phyloP scores from a whole-genome alignment of 2,113 vertebrate genomes.

The Boleophthalmus pectinirostris region DNA sequence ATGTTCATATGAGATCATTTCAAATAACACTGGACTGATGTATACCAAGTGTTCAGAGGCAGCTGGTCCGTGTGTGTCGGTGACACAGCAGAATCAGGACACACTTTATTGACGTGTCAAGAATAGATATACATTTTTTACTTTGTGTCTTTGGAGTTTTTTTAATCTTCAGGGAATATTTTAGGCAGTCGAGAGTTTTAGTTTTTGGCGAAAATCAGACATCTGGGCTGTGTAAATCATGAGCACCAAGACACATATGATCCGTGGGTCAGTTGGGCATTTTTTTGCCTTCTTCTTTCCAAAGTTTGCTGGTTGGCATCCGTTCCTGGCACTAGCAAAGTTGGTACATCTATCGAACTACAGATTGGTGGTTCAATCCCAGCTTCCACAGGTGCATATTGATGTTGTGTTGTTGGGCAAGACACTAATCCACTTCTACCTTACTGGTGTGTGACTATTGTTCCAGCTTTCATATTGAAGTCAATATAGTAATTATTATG shows the following conservation, averaged over 20 bases:
- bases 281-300: too few relatives aligned
- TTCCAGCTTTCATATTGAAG: too few relatives aligned
- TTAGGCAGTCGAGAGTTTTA: background rate
- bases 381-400: too few relatives aligned
- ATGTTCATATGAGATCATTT: conserved; percentile 18
- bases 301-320: too few relatives aligned
- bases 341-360: too few relatives aligned
- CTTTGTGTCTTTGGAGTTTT: background rate
- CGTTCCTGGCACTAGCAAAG: too few relatives aligned
- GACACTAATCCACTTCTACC: too few relatives aligned
- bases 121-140: conserved; percentile 9
- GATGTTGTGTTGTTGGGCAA: too few relatives aligned
- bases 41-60: conserved; percentile 1
- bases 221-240: background rate
- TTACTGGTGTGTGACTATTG: too few relatives aligned
- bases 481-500: too few relatives aligned
- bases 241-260: background rate
- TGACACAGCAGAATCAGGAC: conserved; percentile 49
- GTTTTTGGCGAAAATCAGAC: background rate
- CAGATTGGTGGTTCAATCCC: too few relatives aligned
- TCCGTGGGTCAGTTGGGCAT: too few relatives aligned
- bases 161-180: background rate
- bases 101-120: conserved; percentile 8
- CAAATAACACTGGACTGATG: background rate
- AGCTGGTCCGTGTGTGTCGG: conserved; percentile 43